Conservation (phyloP, 2,888 invertebrate genomes). For the Dynastes tityus region DNA sequence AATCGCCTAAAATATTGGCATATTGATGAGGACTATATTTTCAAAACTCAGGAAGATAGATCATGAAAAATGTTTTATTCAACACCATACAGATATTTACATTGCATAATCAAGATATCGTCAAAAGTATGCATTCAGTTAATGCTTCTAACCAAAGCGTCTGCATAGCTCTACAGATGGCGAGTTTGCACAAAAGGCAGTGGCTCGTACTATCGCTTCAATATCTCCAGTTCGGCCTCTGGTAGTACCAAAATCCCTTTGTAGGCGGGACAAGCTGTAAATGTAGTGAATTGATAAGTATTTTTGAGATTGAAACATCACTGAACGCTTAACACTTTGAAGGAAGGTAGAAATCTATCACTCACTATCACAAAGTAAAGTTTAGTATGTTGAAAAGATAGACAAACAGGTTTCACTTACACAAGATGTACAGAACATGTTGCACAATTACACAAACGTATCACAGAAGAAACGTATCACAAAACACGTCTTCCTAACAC, state of each 20-base stretch:
- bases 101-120: too few relatives aligned
- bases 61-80: too few relatives aligned
- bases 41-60: too few relatives aligned
- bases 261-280: conserved; percentile 30
- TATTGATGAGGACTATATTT: too few relatives aligned
- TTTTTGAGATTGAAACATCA: background rate
- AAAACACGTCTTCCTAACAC: background rate
- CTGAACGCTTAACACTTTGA: background rate
- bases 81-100: too few relatives aligned
- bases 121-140: background rate
- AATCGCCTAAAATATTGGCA: too few relatives aligned
- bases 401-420: too few relatives aligned
- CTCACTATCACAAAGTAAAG: too few relatives aligned
- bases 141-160: conserved; percentile 8
- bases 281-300: background rate
- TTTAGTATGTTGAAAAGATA: too few relatives aligned
- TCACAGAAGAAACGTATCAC: background rate
- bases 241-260: conserved; percentile 81
- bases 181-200: conserved; percentile 40
- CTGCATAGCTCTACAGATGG: conserved; percentile 38
- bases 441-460: background rate
- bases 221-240: conserved; percentile 89
- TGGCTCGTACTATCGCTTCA: conserved; percentile 73
- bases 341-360: background rate
- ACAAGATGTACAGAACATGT: background rate